These are phyloP conservation scores for Heptranchias perlo DNA, from an alignment of 2,113 vertebrate species.

Conservation along the genomic window DNA sequence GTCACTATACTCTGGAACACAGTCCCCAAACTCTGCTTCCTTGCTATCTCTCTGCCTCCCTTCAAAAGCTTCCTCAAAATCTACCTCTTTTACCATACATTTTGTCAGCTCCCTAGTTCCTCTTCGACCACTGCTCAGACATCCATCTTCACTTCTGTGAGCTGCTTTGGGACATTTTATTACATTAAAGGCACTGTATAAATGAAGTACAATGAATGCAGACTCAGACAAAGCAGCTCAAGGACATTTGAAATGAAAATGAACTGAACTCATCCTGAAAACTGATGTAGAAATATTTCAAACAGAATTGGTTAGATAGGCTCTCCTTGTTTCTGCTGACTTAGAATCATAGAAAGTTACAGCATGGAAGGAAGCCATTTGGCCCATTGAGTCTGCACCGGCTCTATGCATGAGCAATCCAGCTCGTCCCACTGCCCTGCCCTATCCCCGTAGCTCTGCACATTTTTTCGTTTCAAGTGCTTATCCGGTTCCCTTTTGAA, in stretches of 20 bases:
- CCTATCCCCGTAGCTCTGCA: no score
- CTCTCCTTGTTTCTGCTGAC: not conserved
- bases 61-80: no score
- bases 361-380: no score
- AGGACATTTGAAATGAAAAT: not conserved
- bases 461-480: no score
- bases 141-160: not conserved
- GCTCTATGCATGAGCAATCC: no score
- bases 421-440: no score
- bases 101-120: not conserved
- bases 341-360: no score
- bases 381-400: no score
- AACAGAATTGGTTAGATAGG: not conserved
- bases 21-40: not conserved
- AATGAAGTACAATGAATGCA: not conserved
- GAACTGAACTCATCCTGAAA: not conserved
- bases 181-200: not conserved
- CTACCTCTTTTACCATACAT: not conserved
- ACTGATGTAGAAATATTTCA: not conserved
- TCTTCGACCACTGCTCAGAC: not conserved
- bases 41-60: no score
- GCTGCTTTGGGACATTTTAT: not conserved
- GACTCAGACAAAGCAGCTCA: not conserved
- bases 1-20: not conserved
- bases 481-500: no score